Evolutionary conservation across 2,113 vertebrate species (phyloP).

Genomic region (Phylloscopus trochiloides): DNA sequence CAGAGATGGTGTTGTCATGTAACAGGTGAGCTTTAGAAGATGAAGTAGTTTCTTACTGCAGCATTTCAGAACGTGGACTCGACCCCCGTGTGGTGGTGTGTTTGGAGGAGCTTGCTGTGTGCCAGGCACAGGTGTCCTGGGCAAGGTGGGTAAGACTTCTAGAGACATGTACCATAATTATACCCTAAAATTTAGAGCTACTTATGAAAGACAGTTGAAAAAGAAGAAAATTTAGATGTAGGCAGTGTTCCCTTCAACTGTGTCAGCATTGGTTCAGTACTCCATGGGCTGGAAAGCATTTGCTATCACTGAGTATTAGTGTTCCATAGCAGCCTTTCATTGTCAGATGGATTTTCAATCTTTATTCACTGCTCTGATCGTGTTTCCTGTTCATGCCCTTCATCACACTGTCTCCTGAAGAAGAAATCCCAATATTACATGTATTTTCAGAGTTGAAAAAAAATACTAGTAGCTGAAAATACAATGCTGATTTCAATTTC

Average conservation of each 20-base stretch:
- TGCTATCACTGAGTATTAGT: neutral
- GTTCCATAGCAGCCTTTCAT: neutral
- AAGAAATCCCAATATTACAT: neutral
- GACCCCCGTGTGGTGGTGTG: neutral
- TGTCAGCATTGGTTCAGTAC: neutral
- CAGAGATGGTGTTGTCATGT: rapidly evolving
- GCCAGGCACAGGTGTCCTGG: neutral
- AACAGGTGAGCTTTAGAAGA: neutral
- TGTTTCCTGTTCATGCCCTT: neutral
- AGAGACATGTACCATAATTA: neutral
- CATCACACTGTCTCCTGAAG: neutral
- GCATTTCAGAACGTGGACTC: neutral
- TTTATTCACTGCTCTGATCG: neutral
- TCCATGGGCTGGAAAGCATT: neutral
- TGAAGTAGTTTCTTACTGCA: neutral
- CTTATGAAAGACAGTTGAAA: neutral
- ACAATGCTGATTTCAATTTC: neutral
- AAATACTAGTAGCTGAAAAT: neutral
- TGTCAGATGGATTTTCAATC: neutral
- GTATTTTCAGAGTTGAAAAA: neutral
- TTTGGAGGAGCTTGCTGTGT: neutral
- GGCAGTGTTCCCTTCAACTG: neutral
- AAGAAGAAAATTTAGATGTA: neutral
- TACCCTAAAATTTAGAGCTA: neutral
- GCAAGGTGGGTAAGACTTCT: neutral